Evolutionary conservation across 2,797 vertebrate genomes (phyloP), one percentile per base, ranked within the genome.

Genomic region (Erethizon dorsatum): DNA sequence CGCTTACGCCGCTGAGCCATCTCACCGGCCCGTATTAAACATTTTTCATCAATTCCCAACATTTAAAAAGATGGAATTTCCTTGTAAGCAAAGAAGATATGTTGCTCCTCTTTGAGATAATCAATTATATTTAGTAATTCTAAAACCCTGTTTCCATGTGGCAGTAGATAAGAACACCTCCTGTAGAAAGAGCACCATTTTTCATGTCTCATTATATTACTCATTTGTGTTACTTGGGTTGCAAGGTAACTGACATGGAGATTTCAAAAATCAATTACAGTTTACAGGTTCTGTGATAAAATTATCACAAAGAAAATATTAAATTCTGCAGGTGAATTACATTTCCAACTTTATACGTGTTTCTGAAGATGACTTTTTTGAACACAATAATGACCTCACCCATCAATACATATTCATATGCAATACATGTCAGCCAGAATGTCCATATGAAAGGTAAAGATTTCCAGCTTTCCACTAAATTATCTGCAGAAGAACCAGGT

Each of bases 31-130:
- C n/a, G 63, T 10, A 80, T 75, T 90, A 90, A 69, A 80, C 33
- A 54, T 33, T 59, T 86, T 69, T 87, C 47, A 86, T 78, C 18
- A 83, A 84, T 83, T 69, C 50, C n/a, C 28, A 79, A 90, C 12
- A 87, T 77, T 89, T 89, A 79, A 65, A 71, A 84, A 59, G 56
- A 79, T 24, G 33, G 22, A 7, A 88, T 15, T 91, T 85, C 41
- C 63, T 14, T 78, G 59, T 82, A 31, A 26, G 63, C 24, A 93
- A 93, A 78, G 3, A 90, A 90, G 50, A 37, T 41, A 87, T 83
- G 37, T 59, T 94, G 59, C n/a, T 92, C 78, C 41, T 87, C 41
- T 83, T 78, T 37, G 50, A 93, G 92, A n/a, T 90, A 90, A 92
- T 83, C 63, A 83, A 33, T 57, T 57, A 22, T 57, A 65, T n/a